Percentiles rank a stretch among this genome's conserved stretches.
phyloP scores from a whole-genome alignment of 2,797 vertebrate genomes.

The Melanotaenia nigrans region DNA sequence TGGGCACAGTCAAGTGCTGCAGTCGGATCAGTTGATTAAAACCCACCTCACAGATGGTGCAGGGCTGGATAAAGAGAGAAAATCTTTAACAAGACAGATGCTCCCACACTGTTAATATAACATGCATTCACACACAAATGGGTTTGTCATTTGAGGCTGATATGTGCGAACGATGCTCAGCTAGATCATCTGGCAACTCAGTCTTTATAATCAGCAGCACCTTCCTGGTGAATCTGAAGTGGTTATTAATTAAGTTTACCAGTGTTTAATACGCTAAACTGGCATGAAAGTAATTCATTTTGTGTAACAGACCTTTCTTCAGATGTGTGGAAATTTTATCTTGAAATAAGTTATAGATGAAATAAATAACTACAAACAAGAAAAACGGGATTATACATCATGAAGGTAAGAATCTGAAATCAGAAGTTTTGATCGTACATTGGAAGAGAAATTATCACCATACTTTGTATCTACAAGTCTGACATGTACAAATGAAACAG shows the following conservation, averaged over 20 bases:
- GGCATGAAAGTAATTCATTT: background rate
- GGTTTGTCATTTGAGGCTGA: slow-evolving; percentile 5
- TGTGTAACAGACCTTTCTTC: background rate
- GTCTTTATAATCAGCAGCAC: background rate
- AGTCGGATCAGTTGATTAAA: slow-evolving; percentile 49
- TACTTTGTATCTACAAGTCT: background rate
- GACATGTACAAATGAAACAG: background rate
- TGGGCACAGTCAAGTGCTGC: slow-evolving; percentile 11
- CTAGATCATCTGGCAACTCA: slow-evolving; percentile 9
- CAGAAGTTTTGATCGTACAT: background rate
- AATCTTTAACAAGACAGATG: slow-evolving; percentile 49
- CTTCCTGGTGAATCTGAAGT: slow-evolving; percentile 4
- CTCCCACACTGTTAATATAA: slow-evolving; percentile 25
- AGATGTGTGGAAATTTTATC: background rate
- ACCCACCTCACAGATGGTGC: slow-evolving; percentile 60
- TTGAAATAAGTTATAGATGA: background rate
- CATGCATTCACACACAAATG: slow-evolving; percentile 16
- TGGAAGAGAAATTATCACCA: background rate
- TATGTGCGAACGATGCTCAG: slow-evolving; percentile 7
- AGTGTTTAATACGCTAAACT: background rate
- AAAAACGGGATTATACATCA: too few relatives aligned
- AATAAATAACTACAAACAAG: too few relatives aligned
- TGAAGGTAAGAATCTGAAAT: too few relatives aligned
- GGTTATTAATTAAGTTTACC: slow-evolving; percentile 6
- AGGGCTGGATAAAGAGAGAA: slow-evolving; percentile 5